Evolutionary conservation across 1,140 invertebrate species (phyloP).

Genomic region (Lutraria rhynchaena): DNA sequence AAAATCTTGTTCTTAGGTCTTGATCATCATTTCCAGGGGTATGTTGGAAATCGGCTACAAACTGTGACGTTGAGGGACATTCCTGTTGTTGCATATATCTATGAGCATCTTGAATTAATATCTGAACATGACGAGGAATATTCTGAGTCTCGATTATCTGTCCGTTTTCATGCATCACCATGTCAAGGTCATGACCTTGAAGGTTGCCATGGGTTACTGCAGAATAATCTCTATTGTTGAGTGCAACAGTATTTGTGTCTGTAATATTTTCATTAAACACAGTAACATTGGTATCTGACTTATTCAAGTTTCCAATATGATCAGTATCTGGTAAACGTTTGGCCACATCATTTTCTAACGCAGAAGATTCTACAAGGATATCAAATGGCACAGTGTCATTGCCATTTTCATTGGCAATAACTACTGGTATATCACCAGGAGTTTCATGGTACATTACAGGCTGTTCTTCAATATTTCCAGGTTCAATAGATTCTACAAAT

Average conservation of each 20-base stretch:
- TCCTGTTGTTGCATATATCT: constrained; percentile 26
- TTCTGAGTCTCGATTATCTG: constrained; percentile 31
- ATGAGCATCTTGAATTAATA: constrained; percentile 42
- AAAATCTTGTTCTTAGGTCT: background rate
- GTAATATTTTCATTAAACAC: background rate
- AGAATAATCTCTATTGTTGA: constrained; percentile 27
- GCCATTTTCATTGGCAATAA: background rate
- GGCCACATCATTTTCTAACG: constrained; percentile 1
- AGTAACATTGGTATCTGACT: background rate
- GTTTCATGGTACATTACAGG: background rate
- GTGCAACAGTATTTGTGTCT: background rate
- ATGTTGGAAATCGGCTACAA: constrained; percentile 9
- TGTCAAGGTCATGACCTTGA: constrained; percentile 28
- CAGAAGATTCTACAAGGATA: constrained; percentile 1
- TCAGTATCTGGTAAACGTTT: background rate
- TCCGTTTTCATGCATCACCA: constrained; percentile 15
- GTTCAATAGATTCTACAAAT: background rate
- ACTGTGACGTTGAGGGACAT: background rate
- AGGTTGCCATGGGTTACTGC: background rate
- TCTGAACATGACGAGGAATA: constrained; percentile 41
- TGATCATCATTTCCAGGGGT: background rate
- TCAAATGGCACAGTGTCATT: background rate
- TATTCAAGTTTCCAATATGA: constrained; percentile 4
- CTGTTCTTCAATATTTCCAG: background rate
- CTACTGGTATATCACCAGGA: background rate